These are phyloP conservation scores for Phylloscopus trochilus DNA, from an alignment of 2,113 vertebrate genomes.

Conservation along the genomic window DNA sequence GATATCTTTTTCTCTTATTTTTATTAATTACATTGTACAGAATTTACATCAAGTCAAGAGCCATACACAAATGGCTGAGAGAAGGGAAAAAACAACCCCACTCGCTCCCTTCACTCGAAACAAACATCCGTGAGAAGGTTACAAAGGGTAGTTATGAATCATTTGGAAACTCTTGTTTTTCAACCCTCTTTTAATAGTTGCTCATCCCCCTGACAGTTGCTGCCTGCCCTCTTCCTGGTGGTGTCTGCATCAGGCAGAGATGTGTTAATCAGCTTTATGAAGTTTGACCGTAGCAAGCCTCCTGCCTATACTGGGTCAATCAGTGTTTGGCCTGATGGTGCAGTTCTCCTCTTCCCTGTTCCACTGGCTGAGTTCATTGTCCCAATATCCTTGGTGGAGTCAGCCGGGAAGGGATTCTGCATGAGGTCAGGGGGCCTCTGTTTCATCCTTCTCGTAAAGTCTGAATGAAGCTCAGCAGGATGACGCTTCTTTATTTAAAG, in stretches of 20 bases:
- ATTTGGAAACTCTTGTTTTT: slow-evolving; percentile 22
- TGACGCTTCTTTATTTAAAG: not conserved
- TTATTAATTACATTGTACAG: not conserved
- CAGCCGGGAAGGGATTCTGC: not conserved
- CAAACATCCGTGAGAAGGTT: not conserved
- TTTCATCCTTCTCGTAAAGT: slow-evolving; percentile 8
- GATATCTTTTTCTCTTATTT: not conserved
- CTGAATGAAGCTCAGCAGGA: slow-evolving; percentile 8
- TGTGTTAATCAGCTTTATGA: slow-evolving; percentile 46
- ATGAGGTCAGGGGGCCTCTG: not conserved
- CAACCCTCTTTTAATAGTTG: slow-evolving; percentile 13
- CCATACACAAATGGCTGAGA: fast-evolving
- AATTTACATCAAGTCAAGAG: not conserved
- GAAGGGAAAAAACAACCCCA: not conserved
- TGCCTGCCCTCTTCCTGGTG: slow-evolving; percentile 1
- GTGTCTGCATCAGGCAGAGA: not conserved
- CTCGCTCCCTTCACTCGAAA: not conserved
- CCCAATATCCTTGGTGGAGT: not conserved
- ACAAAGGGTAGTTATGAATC: slow-evolving; percentile 22
- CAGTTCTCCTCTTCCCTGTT: not conserved
- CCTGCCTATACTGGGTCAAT: not conserved
- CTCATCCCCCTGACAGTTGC: not conserved
- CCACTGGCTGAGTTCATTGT: slow-evolving; percentile 22
- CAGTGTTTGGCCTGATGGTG: not conserved
- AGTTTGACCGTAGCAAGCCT: not conserved